Conservation (phyloP, 2,113 vertebrate genomes). For the Rhea americana region DNA sequence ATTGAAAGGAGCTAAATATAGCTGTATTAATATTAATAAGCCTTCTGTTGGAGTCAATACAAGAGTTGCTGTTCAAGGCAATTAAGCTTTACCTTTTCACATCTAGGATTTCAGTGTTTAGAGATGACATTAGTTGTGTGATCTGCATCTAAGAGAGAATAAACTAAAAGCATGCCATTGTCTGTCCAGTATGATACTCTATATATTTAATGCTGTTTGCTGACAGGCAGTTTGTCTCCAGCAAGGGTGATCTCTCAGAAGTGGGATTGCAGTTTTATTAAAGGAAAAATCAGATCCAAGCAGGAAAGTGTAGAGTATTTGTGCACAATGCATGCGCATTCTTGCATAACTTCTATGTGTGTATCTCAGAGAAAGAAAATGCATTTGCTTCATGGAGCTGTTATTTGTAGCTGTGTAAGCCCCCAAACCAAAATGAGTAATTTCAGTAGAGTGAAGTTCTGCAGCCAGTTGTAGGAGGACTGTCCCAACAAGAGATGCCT, state of each 20-base stretch:
- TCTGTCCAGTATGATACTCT: conserved; percentile 7
- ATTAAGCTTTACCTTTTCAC: conserved; percentile 70
- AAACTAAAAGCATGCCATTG: conserved; percentile 38
- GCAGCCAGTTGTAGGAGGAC: not conserved
- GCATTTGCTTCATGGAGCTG: not conserved
- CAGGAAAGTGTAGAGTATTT: too few species aligned
- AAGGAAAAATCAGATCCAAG: not conserved
- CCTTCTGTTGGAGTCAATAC: conserved; percentile 58
- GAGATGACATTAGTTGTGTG: conserved; percentile 58
- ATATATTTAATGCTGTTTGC: conserved; percentile 39
- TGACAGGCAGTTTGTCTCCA: conserved; percentile 45
- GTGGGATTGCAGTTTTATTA: not conserved
- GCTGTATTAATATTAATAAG: conserved; percentile 69
- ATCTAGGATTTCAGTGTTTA: conserved; percentile 41
- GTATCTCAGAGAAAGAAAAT: not conserved
- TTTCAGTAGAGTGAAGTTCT: too few species aligned
- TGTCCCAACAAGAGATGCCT: rapidly evolving
- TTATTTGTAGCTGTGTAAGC: not conserved
- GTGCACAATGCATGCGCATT: not conserved
- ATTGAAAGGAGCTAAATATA: conserved; percentile 71
- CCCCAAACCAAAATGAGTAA: too few species aligned
- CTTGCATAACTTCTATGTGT: not conserved
- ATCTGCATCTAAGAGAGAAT: conserved; percentile 43
- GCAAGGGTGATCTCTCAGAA: not conserved
- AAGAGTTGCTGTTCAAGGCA: conserved; percentile 64